These are phyloP conservation scores for Drosophila arizonae DNA, from an alignment of 1,140 invertebrate species.

Conservation along the genomic window DNA sequence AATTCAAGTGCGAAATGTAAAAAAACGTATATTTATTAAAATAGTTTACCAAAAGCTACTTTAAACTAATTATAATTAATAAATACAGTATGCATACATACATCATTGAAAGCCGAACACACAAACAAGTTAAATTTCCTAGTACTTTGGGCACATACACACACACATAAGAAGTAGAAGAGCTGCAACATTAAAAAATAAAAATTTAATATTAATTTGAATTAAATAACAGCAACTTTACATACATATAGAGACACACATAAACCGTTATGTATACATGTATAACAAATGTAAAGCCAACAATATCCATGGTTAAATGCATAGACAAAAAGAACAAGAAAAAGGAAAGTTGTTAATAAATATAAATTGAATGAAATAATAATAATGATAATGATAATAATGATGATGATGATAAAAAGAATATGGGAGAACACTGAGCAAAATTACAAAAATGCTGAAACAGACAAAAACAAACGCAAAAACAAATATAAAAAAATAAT, in stretches of 20 bases:
- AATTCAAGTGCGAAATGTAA: slow-evolving; percentile 24
- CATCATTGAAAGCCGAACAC: slow-evolving; percentile 46
- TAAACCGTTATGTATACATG: slow-evolving; percentile 55
- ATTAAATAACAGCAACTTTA: slow-evolving; percentile 13
- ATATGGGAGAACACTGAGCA: slow-evolving; percentile 31
- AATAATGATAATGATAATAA: slow-evolving; percentile 11
- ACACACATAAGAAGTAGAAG: slow-evolving; percentile 17
- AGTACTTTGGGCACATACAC: slow-evolving; percentile 55
- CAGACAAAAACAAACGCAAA: slow-evolving; percentile 35
- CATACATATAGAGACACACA: slow-evolving; percentile 24
- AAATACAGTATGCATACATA: slow-evolving; percentile 19
- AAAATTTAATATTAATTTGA: slow-evolving; percentile 46
- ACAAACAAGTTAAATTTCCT: slow-evolving; percentile 49
- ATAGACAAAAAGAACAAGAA: slow-evolving; percentile 24
- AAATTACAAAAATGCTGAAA: slow-evolving; percentile 51
- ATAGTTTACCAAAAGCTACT: slow-evolving; percentile 66
- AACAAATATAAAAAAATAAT: slow-evolving; percentile 37
- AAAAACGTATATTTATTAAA: slow-evolving; percentile 69
- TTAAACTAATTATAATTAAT: slow-evolving; percentile 66
- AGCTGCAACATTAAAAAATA: slow-evolving; percentile 14
- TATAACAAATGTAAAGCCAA: slow-evolving; percentile 48
- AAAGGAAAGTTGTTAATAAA: slow-evolving; percentile 49
- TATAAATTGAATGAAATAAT: slow-evolving; percentile 29
- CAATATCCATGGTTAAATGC: slow-evolving; percentile 64
- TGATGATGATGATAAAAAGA: slow-evolving; percentile 15